Conservation (phyloP, 1,140 invertebrate genomes). For the Bombus huntii region DNA sequence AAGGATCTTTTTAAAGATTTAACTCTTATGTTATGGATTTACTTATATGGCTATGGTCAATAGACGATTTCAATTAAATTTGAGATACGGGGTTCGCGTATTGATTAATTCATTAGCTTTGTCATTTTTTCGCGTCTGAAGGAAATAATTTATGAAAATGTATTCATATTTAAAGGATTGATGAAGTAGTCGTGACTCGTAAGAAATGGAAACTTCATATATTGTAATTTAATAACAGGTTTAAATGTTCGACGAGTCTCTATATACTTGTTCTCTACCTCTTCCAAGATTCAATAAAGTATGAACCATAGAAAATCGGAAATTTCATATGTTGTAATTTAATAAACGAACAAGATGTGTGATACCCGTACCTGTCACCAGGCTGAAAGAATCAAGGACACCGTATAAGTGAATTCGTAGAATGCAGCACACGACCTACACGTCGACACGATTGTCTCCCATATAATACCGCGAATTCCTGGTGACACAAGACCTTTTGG, state of each 20-base stretch:
- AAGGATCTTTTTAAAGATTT: too few relatives aligned
- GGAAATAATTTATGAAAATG: too few relatives aligned
- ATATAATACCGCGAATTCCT: constrained; percentile 15
- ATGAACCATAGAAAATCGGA: too few relatives aligned
- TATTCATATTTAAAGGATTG: too few relatives aligned
- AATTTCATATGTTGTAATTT: neutral
- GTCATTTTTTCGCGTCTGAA: too few relatives aligned
- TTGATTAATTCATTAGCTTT: neutral
- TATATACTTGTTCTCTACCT: too few relatives aligned
- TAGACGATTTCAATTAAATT: neutral
- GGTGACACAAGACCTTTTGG: constrained; percentile 57
- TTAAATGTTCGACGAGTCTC: neutral
- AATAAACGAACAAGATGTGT: neutral
- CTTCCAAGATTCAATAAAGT: too few relatives aligned
- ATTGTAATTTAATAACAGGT: neutral
- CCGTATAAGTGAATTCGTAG: constrained; percentile 47
- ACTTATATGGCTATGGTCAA: too few relatives aligned
- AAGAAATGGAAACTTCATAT: neutral
- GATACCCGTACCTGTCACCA: neutral
- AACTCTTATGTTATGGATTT: too few relatives aligned
- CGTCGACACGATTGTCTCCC: constrained; percentile 40
- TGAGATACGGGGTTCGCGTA: neutral
- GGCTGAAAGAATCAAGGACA: constrained; percentile 46
- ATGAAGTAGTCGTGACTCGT: too few relatives aligned
- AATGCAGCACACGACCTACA: constrained; percentile 65